These are phyloP conservation scores for Dryadula phaetusa DNA, from an alignment of 2,888 invertebrate genomes.

Conservation along the genomic window DNA sequence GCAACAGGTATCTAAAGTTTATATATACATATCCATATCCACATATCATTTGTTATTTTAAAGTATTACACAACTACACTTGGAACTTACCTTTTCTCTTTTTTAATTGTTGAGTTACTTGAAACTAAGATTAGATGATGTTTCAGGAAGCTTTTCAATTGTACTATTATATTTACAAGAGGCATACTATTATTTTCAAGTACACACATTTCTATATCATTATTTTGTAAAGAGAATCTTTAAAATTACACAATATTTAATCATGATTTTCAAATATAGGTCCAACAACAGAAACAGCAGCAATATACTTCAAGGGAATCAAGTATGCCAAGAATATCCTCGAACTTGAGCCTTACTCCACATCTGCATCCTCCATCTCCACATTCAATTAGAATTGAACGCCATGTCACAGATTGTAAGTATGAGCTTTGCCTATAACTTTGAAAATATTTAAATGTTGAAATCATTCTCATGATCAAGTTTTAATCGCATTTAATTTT, in stretches of 20 bases:
- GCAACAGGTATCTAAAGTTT: conserved; percentile 66
- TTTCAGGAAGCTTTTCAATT: no score
- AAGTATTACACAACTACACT: no score
- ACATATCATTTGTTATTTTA: no score
- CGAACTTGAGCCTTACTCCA: conserved; percentile 73
- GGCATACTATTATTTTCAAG: no score
- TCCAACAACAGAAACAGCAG: conserved; percentile 78
- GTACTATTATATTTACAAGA: no score
- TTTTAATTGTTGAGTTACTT: no score
- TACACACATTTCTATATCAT: no score
- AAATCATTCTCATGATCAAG: neutral
- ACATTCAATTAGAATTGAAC: conserved; percentile 69
- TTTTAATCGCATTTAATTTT: neutral
- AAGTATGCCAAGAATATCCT: conserved; percentile 74
- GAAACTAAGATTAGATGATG: no score
- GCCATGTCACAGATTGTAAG: conserved; percentile 77
- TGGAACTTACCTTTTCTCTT: no score
- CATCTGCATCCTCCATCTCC: conserved; percentile 74
- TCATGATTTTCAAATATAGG: conserved; percentile 53
- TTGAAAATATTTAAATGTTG: neutral
- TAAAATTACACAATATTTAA: neutral
- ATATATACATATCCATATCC: neutral
- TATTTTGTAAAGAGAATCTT: neutral
- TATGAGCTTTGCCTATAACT: conserved; percentile 18
- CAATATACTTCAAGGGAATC: conserved; percentile 78